Percentiles rank a stretch among this genome's conserved stretches.
Conservation (phyloP, 2,888 invertebrate genomes). For the Lithophane leautieri region DNA sequence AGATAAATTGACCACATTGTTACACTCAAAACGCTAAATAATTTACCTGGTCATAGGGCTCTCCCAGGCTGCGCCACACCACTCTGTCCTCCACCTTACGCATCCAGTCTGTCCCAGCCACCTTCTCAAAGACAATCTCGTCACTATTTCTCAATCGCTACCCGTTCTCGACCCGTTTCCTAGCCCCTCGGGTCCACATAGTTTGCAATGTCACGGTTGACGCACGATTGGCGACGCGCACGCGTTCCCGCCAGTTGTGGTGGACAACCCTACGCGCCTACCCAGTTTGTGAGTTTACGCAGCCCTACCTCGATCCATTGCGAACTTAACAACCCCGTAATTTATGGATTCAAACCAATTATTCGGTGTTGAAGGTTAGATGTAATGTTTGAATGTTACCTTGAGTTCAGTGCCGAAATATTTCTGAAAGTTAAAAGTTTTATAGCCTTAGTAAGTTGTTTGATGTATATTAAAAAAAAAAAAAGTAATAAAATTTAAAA, state of each 20-base stretch:
- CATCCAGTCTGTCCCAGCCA: too few species aligned
- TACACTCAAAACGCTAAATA: not conserved
- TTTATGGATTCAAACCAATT: constrained; percentile 59
- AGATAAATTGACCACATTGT: not conserved
- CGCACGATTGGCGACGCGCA: constrained; percentile 85
- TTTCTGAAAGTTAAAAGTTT: not conserved
- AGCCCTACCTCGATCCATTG: constrained; percentile 52
- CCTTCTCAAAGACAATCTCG: not conserved
- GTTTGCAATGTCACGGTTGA: constrained; percentile 80
- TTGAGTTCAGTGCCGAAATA: not conserved
- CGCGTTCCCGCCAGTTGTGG: constrained; percentile 70
- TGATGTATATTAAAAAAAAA: too few species aligned
- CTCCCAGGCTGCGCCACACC: too few species aligned
- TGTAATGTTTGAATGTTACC: not conserved
- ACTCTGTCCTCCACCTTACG: too few species aligned
- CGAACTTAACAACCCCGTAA: constrained; percentile 59
- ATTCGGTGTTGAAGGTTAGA: constrained; percentile 21
- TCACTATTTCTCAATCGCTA: not conserved
- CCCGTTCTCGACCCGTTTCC: constrained; percentile 1
- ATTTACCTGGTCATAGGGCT: not conserved
- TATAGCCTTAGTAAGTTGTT: constrained; percentile 1
- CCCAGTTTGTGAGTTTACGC: constrained; percentile 5
- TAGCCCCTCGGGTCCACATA: constrained; percentile 48
- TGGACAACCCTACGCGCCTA: constrained; percentile 38
- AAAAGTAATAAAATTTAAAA: too few species aligned